These are phyloP conservation scores for Pristiophorus japonicus DNA, from an alignment of 2,113 vertebrate species.

Conservation along the genomic window DNA sequence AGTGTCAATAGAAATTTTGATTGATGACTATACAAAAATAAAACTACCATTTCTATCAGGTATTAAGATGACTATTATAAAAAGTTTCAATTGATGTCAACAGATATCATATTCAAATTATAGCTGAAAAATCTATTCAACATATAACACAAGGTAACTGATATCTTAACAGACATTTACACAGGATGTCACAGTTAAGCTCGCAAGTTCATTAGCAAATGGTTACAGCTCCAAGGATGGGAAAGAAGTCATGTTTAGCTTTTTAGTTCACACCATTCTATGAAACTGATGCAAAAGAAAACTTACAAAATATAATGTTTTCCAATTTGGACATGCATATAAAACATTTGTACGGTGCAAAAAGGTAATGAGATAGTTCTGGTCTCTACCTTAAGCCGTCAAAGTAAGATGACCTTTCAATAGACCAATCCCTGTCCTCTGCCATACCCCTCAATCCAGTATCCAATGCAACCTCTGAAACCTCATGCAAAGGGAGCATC, in stretches of 20 bases:
- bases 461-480: neutral
- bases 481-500: neutral
- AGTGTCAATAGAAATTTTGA: conserved; percentile 6
- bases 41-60: neutral
- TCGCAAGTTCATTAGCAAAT: neutral
- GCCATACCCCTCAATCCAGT: neutral
- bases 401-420: neutral
- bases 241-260: neutral
- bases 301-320: neutral
- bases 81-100: neutral
- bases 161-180: neutral
- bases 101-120: neutral
- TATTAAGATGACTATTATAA: neutral
- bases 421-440: neutral
- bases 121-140: neutral
- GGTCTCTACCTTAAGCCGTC: neutral
- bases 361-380: neutral
- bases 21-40: neutral
- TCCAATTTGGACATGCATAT: neutral
- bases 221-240: neutral
- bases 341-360: neutral
- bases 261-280: neutral
- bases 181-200: neutral
- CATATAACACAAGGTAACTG: neutral
- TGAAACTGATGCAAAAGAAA: neutral